Conservation (phyloP, 2,888 invertebrate genomes). For the Stramonita haemastoma region DNA sequence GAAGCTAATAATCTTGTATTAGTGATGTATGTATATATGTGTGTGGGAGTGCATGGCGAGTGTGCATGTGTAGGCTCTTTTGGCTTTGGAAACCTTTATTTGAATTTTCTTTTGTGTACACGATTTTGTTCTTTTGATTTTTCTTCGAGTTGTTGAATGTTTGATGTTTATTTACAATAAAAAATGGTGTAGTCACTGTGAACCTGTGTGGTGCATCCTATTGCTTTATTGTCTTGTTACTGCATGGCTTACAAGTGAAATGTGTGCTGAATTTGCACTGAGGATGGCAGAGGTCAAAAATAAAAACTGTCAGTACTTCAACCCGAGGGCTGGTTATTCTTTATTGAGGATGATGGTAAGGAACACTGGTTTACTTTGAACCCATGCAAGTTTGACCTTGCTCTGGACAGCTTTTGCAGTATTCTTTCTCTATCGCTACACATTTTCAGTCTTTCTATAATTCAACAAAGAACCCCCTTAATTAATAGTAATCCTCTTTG, state of each 20-base stretch:
- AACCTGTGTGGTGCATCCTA: not conserved
- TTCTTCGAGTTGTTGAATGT: slow-evolving; percentile 23
- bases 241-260: not conserved
- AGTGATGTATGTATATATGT: not conserved
- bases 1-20: slow-evolving; percentile 7
- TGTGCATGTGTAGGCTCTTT: not conserved
- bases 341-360: not conserved
- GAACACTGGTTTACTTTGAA: not conserved
- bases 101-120: not conserved
- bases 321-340: not conserved
- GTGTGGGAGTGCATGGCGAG: not conserved
- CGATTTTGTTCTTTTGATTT: not conserved
- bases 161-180: slow-evolving; percentile 29
- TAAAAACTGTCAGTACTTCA: not conserved
- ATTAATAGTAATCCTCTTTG: no score
- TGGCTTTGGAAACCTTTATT: not conserved
- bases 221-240: not conserved
- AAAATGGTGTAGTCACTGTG: slow-evolving; percentile 5
- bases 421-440: no score
- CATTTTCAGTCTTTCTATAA: no score
- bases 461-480: no score
- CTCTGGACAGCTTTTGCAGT: not conserved
- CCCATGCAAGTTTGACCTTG: not conserved
- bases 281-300: not conserved
- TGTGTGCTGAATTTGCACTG: not conserved